Evolutionary conservation across 1,140 invertebrate genomes (phyloP), one percentile per base, ranked within the genome.

Genomic region (Eurytemora carolleeae): DNA sequence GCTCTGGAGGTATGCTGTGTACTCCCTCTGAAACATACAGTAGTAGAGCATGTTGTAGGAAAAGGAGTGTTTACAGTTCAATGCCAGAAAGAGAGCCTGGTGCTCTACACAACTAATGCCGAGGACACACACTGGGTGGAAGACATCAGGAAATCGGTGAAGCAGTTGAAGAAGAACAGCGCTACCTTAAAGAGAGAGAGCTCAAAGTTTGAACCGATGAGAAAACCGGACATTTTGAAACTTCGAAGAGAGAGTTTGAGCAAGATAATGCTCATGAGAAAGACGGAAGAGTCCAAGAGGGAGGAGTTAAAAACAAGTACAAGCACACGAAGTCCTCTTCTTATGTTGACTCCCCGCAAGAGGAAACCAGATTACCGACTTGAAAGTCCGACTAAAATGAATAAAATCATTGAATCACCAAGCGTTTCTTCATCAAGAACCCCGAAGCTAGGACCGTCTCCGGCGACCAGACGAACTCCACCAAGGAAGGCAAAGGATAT

Each of bases 1-100:
- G 58, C 63, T n/a, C 70, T 72, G 61, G 68, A 63, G 2, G 72
- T 71, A 65, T 72, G 71, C 59, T 74, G 72, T 66, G 67, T 72
- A 1, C 62, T 74, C 15, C 72, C 72, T 18, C 65, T 74, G 7
- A 67, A 70, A 58, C 71, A 73, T 60, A 72, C 71, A 63, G 64
- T 66, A 15, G 66, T 73, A 31, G 68, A 71, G 31, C 64, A 63
- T 3, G 67, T 74, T n/a, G 70, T 74, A 55, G 69, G 69, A 3
- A 61, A 63, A 19, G 60, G 62, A 23, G n/a, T 61, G 19, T 62
- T 65, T n/a, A 64, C 72, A 70, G 65, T 73, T 0, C 68, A 64
- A 18, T 73, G 72, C 67, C 71, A 73, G 63, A 68, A 71, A 22
- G 72, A 73, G 61, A 69, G 61, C 26, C 57, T 73, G 23, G 57